These are phyloP conservation scores for Dinocampus coccinellae DNA, from an alignment of 2,888 invertebrate species.

Conservation along the genomic window DNA sequence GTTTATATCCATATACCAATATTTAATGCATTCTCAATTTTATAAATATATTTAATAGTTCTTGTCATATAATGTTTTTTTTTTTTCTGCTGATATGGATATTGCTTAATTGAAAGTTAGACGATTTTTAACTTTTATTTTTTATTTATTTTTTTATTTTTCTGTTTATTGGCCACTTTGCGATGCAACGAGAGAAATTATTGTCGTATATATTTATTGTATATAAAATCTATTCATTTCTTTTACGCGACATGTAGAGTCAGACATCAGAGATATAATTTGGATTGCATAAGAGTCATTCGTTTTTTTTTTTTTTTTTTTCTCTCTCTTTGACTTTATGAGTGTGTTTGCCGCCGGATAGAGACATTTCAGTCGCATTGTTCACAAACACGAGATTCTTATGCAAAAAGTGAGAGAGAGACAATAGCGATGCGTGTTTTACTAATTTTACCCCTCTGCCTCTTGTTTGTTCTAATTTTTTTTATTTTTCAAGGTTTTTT, in stretches of 20 bases:
- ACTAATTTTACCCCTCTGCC: conserved; percentile 25
- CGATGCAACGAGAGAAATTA: not conserved
- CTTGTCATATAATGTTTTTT: too few relatives aligned
- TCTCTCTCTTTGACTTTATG: too few relatives aligned
- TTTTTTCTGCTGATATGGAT: not conserved
- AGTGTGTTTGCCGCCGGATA: conserved; percentile 45
- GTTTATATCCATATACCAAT: not conserved
- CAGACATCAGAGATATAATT: conserved; percentile 49
- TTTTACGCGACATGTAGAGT: conserved; percentile 24
- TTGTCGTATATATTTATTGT: not conserved
- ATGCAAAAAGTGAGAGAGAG: conserved; percentile 54
- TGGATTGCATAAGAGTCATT: conserved; percentile 52
- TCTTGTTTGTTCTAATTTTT: not conserved
- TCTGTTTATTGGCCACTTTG: not conserved
- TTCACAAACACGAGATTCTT: conserved; percentile 58
- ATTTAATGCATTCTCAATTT: not conserved
- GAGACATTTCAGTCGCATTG: conserved; percentile 49
- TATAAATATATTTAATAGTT: not conserved
- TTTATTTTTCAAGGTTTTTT: conserved; percentile 6
- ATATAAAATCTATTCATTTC: not conserved
- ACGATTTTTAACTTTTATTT: too few relatives aligned
- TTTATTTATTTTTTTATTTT: too few relatives aligned
- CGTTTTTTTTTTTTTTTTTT: too few relatives aligned
- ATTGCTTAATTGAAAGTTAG: not conserved
- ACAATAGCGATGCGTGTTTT: conserved; percentile 52